Conservation (phyloP, 2,113 vertebrate species). For the Polypterus senegalus region DNA sequence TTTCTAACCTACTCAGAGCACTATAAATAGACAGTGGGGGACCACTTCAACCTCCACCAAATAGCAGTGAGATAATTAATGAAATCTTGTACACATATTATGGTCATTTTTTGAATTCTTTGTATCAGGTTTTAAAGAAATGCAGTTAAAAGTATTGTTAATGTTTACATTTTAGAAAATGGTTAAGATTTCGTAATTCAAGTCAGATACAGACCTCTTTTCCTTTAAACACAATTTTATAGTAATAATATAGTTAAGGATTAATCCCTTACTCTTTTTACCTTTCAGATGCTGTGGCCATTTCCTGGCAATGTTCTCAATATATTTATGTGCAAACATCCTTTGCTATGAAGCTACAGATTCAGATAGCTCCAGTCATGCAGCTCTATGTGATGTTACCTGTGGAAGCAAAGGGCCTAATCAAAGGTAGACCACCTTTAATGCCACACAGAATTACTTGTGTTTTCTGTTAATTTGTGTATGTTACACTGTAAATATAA, state of each 20-base stretch:
- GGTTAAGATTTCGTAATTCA: background rate
- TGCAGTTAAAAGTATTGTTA: background rate
- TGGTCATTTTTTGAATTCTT: background rate
- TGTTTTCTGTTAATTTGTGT: background rate
- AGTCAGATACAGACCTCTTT: background rate
- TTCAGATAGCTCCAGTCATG: slow-evolving; percentile 44
- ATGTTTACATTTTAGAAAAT: background rate
- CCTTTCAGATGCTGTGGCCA: slow-evolving; percentile 28
- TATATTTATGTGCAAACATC: slow-evolving; percentile 40
- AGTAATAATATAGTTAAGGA: background rate
- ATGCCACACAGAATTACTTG: background rate
- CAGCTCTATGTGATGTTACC: slow-evolving; percentile 43
- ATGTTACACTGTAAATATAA: background rate
- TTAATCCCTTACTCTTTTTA: background rate
- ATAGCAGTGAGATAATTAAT: too few relatives aligned
- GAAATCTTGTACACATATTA: background rate
- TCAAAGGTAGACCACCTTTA: slow-evolving; percentile 23
- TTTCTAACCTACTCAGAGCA: too few relatives aligned
- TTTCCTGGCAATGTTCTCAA: slow-evolving; percentile 55
- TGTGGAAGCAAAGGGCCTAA: slow-evolving; percentile 1
- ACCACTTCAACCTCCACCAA: too few relatives aligned
- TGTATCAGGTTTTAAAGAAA: background rate
- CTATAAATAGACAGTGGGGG: too few relatives aligned
- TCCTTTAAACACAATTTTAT: background rate
- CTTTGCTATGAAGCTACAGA: slow-evolving; percentile 42